These are phyloP conservation scores for Cyrtonyx montezumae DNA, from an alignment of 2,113 vertebrate genomes.

Conservation along the genomic window DNA sequence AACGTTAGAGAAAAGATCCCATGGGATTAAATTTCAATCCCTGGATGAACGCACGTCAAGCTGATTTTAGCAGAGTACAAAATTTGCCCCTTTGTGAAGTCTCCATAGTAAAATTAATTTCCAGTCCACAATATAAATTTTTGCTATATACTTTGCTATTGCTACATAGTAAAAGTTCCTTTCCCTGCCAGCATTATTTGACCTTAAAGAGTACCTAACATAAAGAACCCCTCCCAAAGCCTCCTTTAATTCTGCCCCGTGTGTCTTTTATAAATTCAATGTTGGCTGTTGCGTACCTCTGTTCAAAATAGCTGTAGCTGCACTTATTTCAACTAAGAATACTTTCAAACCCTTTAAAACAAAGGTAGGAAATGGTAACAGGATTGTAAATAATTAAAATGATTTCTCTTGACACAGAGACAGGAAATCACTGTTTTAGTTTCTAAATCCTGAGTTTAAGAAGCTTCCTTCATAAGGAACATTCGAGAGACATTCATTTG, in stretches of 20 bases:
- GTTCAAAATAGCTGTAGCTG: background rate
- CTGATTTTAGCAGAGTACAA: background rate
- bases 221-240: background rate
- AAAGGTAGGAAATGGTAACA: constrained; percentile 63
- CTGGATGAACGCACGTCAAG: background rate
- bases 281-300: background rate
- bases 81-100: background rate
- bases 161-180: background rate
- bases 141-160: background rate
- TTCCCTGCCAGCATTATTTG: background rate
- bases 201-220: background rate
- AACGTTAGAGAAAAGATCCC: background rate
- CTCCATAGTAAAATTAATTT: background rate
- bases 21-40: background rate
- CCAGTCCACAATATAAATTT: background rate
- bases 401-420: constrained; percentile 46
- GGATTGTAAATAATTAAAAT: constrained; percentile 67
- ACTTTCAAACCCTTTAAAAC: constrained; percentile 41
- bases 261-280: background rate
- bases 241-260: background rate
- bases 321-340: constrained; percentile 34
- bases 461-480: constrained; percentile 18
- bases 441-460: constrained; percentile 48
- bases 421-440: constrained; percentile 56
- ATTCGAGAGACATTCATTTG: background rate